These are phyloP conservation scores for Charanyca ferruginea DNA, from an alignment of 2,888 invertebrate genomes.

Conservation along the genomic window DNA sequence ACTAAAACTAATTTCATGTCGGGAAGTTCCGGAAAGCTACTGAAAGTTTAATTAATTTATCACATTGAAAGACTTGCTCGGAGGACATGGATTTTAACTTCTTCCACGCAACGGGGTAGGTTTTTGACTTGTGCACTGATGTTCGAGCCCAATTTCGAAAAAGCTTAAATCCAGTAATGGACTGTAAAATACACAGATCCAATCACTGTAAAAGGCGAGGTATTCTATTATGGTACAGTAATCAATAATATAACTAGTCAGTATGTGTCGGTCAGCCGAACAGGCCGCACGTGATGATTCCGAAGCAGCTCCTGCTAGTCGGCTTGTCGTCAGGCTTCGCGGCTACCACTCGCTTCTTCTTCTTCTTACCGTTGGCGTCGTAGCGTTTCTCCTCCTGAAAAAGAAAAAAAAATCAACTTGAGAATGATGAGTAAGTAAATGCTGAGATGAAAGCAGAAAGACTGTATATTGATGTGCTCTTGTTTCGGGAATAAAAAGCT, in stretches of 20 bases:
- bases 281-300: conserved; percentile 81
- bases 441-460: background rate
- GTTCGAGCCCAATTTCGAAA: background rate
- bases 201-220: background rate
- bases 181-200: background rate
- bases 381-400: conserved; percentile 85
- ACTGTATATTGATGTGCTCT: too few species aligned
- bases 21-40: conserved; percentile 13
- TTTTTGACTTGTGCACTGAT: background rate
- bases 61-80: conserved; percentile 27
- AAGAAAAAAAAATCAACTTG: background rate
- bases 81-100: conserved; percentile 19
- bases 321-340: conserved; percentile 66
- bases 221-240: background rate
- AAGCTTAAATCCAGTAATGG: background rate
- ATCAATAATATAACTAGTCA: conserved; percentile 11
- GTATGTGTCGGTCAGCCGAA: conserved; percentile 67
- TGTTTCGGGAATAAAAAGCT: background rate
- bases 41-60: conserved; percentile 34
- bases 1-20: conserved; percentile 21
- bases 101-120: background rate
- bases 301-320: conserved; percentile 75
- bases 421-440: background rate
- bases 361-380: conserved; percentile 86
- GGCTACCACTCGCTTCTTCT: conserved; percentile 79